Percentiles rank a stretch among this genome's conserved stretches.
Conservation (phyloP, 2,113 vertebrate species). For the Misgurnus anguillicaudatus region DNA sequence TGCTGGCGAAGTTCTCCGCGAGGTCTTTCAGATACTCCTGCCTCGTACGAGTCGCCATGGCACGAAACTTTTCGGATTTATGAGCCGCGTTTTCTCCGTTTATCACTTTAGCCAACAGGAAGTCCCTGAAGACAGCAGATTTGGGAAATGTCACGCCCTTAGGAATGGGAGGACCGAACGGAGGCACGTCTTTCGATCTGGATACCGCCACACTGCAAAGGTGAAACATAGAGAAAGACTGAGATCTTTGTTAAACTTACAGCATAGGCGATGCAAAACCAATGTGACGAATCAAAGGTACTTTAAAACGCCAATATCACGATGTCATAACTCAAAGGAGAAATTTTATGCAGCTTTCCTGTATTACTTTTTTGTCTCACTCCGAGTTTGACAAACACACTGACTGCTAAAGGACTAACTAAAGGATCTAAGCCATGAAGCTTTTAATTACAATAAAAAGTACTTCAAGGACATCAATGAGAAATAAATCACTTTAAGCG, state of each 20-base stretch:
- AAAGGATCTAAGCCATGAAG: too few relatives aligned
- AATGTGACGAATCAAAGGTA: not conserved
- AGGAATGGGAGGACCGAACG: constrained; percentile 94
- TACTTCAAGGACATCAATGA: constrained; percentile 59
- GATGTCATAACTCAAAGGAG: too few relatives aligned
- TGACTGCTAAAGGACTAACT: too few relatives aligned
- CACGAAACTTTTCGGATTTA: constrained; percentile 95
- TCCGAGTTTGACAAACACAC: too few relatives aligned
- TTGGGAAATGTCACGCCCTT: constrained; percentile 97
- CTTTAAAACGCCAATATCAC: too few relatives aligned
- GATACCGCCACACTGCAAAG: constrained; percentile 91
- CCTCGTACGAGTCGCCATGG: constrained; percentile 94
- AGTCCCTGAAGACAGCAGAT: constrained; percentile 98
- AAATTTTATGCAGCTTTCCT: too few relatives aligned
- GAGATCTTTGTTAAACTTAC: not conserved
- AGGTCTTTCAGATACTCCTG: constrained; percentile 97
- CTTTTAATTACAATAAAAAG: constrained; percentile 25
- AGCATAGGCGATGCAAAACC: too few relatives aligned
- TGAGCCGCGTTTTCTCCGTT: constrained; percentile 97
- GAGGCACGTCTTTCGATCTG: constrained; percentile 94
- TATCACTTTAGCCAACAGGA: constrained; percentile 97
- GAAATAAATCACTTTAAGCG: constrained; percentile 40
- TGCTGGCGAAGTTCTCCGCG: constrained; percentile 95
- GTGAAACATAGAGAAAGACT: constrained; percentile 26
- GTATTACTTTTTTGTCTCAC: too few relatives aligned